These are phyloP conservation scores for Panulirus ornatus DNA, from an alignment of 1,140 invertebrate genomes.

Conservation along the genomic window DNA sequence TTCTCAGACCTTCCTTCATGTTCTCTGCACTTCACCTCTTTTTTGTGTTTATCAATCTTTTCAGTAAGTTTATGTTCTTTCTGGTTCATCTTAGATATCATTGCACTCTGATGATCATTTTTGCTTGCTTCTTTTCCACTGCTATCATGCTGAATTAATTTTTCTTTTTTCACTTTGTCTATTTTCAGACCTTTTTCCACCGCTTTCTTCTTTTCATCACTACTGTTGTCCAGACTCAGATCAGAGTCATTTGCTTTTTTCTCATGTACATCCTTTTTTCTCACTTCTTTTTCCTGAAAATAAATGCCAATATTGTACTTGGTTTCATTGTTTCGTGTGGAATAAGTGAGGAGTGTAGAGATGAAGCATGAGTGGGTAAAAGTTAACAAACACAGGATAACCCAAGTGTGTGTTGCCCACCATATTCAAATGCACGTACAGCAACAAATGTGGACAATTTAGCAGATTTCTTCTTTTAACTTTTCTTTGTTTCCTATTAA, in stretches of 20 bases:
- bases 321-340: no score
- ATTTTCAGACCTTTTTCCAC: background rate
- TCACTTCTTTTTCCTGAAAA: conserved; percentile 58
- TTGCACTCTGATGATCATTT: background rate
- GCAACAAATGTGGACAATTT: no score
- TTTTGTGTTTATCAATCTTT: conserved; percentile 11
- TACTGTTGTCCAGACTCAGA: background rate
- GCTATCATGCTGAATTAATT: background rate
- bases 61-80: background rate
- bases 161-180: conserved; percentile 1
- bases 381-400: no score
- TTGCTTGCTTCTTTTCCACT: background rate
- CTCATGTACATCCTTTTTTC: conserved; percentile 36
- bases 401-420: no score
- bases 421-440: no score
- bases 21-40: background rate
- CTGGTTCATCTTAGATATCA: background rate
- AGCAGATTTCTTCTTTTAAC: no score
- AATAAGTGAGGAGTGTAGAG: no score
- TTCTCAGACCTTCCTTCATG: conserved; percentile 5
- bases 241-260: conserved; percentile 2
- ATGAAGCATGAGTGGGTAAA: no score
- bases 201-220: background rate
- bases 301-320: no score
- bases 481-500: no score